These are phyloP conservation scores for Drosophila lutescens DNA, from an alignment of 2,888 invertebrate species.

Conservation along the genomic window DNA sequence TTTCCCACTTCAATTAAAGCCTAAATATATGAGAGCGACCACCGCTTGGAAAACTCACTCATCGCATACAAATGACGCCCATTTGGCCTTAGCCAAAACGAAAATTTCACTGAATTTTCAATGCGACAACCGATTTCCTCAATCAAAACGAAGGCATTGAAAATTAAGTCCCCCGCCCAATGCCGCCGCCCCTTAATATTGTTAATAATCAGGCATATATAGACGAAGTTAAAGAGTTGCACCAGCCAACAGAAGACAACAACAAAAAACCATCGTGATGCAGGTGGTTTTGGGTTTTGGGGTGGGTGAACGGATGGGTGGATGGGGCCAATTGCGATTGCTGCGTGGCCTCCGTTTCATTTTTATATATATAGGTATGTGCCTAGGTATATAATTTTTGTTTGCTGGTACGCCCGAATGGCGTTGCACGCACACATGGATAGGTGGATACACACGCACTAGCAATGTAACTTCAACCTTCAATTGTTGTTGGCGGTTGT, in stretches of 20 bases:
- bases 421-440: slow-evolving; percentile 70
- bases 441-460: slow-evolving; percentile 49
- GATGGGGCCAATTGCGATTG: slow-evolving; percentile 57
- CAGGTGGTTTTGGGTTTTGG: slow-evolving; percentile 45
- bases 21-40: slow-evolving; percentile 31
- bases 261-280: slow-evolving; percentile 38
- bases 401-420: slow-evolving; percentile 79
- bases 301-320: slow-evolving; percentile 33
- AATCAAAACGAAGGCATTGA: slow-evolving; percentile 77
- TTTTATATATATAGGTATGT: slow-evolving; percentile 15
- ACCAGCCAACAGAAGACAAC: slow-evolving; percentile 5
- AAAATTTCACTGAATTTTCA: slow-evolving; percentile 75
- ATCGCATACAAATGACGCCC: slow-evolving; percentile 41
- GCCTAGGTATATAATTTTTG: slow-evolving; percentile 13
- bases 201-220: slow-evolving; percentile 24
- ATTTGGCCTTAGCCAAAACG: slow-evolving; percentile 52
- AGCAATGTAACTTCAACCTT: slow-evolving; percentile 74
- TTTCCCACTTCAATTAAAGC: slow-evolving; percentile 34
- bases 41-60: slow-evolving; percentile 6
- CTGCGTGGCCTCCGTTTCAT: slow-evolving; percentile 76
- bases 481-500: slow-evolving; percentile 74
- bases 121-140: slow-evolving; percentile 74
- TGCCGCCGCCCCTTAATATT: slow-evolving; percentile 23
- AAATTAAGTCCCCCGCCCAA: slow-evolving; percentile 38
- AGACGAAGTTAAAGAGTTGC: slow-evolving; percentile 18